phyloP scores from a whole-genome alignment of 1,140 invertebrate genomes.

The Plodia interpunctella region DNA sequence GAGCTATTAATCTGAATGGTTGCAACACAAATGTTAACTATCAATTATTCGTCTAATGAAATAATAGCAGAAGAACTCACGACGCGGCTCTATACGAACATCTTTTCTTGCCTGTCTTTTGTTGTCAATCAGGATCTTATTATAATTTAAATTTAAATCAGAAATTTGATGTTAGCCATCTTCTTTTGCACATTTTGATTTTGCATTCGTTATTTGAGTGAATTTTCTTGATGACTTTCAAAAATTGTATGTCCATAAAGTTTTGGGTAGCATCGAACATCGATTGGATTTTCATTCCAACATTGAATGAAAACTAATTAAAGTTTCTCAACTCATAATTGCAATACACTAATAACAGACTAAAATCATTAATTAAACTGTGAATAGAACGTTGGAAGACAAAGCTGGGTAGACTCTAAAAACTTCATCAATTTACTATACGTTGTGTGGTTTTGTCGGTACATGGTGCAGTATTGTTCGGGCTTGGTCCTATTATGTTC shows the following conservation, averaged over 20 bases:
- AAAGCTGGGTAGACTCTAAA: slow-evolving; percentile 20
- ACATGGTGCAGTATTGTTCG: slow-evolving; percentile 35
- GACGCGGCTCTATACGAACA: slow-evolving; percentile 30
- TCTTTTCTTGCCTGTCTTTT: slow-evolving; percentile 17
- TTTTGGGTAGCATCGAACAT: no score
- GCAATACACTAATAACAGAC: slow-evolving; percentile 17
- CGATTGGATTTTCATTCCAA: no score
- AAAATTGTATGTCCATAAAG: no score
- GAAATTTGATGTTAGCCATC: no score
- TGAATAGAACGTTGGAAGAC: slow-evolving; percentile 20
- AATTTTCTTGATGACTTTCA: no score
- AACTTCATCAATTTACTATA: slow-evolving; percentile 28
- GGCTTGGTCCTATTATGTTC: slow-evolving; percentile 22
- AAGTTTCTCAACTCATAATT: background rate
- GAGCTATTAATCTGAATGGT: slow-evolving; percentile 61
- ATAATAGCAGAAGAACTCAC: slow-evolving; percentile 53
- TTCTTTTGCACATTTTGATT: no score
- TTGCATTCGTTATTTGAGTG: no score
- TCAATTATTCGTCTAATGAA: slow-evolving; percentile 69
- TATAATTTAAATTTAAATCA: background rate
- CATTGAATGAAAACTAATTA: no score
- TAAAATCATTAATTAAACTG: slow-evolving; percentile 25
- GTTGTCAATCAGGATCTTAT: slow-evolving; percentile 11
- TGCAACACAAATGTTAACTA: slow-evolving; percentile 61
- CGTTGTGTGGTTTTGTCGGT: slow-evolving; percentile 8